Conservation (phyloP, 2,113 vertebrate species). For the Silurus asotus region DNA sequence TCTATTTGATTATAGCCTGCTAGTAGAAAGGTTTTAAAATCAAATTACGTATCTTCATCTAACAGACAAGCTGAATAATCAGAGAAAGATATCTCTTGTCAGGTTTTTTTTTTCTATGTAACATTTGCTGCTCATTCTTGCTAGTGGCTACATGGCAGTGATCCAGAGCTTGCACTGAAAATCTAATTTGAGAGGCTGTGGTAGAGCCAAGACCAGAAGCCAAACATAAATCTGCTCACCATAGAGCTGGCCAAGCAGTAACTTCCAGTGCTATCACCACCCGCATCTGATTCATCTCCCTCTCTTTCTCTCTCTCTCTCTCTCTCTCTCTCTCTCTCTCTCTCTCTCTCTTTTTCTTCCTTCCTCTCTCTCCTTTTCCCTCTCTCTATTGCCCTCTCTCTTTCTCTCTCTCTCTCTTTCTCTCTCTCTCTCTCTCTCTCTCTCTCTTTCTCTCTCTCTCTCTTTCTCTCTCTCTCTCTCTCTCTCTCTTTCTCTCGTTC, state of each 20-base stretch:
- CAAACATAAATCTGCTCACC: slow-evolving; percentile 57
- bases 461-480: slow-evolving; percentile 1
- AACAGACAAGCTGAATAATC: slow-evolving; percentile 40
- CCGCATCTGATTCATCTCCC: slow-evolving; percentile 36
- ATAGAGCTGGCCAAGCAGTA: slow-evolving; percentile 47
- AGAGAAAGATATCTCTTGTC: slow-evolving; percentile 41
- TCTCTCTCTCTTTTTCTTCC: too few relatives aligned
- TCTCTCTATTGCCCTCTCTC: neutral
- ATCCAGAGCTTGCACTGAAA: slow-evolving; percentile 52
- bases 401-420: slow-evolving; percentile 14
- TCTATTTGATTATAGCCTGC: slow-evolving; percentile 49
- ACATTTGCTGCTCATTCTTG: slow-evolving; percentile 57
- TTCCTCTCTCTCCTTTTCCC: neutral
- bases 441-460: slow-evolving; percentile 21
- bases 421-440: neutral
- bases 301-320: slow-evolving; percentile 29
- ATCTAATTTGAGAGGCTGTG: slow-evolving; percentile 51
- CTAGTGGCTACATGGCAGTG: slow-evolving; percentile 57
- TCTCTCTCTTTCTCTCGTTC: neutral
- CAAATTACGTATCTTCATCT: slow-evolving; percentile 58
- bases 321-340: slow-evolving; percentile 25
- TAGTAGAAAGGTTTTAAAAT: slow-evolving; percentile 60
- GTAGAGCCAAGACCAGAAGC: slow-evolving; percentile 51
- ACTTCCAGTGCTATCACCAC: slow-evolving; percentile 40
- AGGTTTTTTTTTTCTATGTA: slow-evolving; percentile 37